Evolutionary conservation across 92 coral and sea anemone genomes (phyloP), one percentile per base, ranked within the genome.

Genomic region (Porites lobata): DNA sequence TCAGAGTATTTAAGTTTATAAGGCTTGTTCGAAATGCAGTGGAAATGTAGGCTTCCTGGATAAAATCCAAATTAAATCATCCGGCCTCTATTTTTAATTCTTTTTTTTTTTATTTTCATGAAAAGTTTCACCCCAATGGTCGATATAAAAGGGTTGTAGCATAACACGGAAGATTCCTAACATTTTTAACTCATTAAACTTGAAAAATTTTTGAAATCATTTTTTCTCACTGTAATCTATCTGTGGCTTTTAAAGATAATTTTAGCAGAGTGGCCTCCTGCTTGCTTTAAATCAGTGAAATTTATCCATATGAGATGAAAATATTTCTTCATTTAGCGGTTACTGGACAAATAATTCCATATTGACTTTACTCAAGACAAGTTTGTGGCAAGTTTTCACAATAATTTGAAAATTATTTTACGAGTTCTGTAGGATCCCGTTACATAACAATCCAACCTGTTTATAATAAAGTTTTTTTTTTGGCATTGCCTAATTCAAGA

Each of bases 161-260:
- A 56, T 10, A 56, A 56, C 14, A n/a, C 47, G 18, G 52, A 59
- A 59, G 69, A 59, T 59, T 6, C 70, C 18, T 2, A 77, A 63
- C 32, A 29, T 50, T 52, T 24, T 59, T 19, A 74, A 17, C n/a
- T 54, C 51, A 12, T 56, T 56, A 56, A 56, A 56, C 61, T 56
- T 43, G 56, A 72, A 58, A 84, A 75, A 61, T 56, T 82, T 56
- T 38, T 29, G 70, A 74, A 61, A 62, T 21, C 72, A 75, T 50
- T 84, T 84, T 59, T 61, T 83, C 75, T 64, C 17, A 22, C 21
- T 22, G 14, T 73, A 74, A 84, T 73, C 47, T 73, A 75, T 43
- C 71, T 84, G 87, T 17, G 79, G 87, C 64, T 82, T 84, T 83
- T 84, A 12, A 72, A 73, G 47, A 74, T 84, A 62, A 72, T 64